Percentiles rank a stretch among this genome's conserved stretches.
These are phyloP conservation scores for Stercorarius parasiticus DNA, from an alignment of 2,113 vertebrate genomes.

Conservation along the genomic window DNA sequence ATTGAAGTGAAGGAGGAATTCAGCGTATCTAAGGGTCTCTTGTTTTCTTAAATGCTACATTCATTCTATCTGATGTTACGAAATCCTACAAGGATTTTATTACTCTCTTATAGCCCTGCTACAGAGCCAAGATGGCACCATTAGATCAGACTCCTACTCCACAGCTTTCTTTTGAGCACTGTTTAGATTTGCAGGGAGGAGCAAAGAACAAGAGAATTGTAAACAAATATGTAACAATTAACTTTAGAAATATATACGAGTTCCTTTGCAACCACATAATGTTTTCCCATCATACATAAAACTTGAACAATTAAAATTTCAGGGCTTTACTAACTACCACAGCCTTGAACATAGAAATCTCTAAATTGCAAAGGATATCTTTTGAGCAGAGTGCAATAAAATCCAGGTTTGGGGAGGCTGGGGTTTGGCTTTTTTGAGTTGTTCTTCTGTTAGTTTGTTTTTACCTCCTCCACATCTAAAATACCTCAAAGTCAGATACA, in stretches of 20 bases:
- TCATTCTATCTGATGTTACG: not conserved
- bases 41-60: not conserved
- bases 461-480: constrained; percentile 53
- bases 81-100: not conserved
- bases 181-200: not conserved
- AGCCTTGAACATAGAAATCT: not conserved
- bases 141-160: not conserved
- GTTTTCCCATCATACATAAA: not conserved
- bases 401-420: not conserved
- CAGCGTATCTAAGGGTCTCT: not conserved
- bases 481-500: not conserved
- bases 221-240: not conserved
- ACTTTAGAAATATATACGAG: not conserved
- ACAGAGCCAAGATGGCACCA: not conserved
- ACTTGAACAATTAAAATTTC: not conserved
- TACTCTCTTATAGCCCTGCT: not conserved
- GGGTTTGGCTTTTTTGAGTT: not conserved
- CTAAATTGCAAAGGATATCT: not conserved
- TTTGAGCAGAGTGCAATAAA: not conserved
- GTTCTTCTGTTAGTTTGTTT: not conserved
- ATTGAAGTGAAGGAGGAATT: not conserved
- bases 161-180: not conserved
- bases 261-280: not conserved
- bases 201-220: not conserved
- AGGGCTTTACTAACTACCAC: not conserved